Base-by-base conservation (phyloP, 2,113 vertebrate genomes). In the Dascyllus trimaculatus region DNA sequence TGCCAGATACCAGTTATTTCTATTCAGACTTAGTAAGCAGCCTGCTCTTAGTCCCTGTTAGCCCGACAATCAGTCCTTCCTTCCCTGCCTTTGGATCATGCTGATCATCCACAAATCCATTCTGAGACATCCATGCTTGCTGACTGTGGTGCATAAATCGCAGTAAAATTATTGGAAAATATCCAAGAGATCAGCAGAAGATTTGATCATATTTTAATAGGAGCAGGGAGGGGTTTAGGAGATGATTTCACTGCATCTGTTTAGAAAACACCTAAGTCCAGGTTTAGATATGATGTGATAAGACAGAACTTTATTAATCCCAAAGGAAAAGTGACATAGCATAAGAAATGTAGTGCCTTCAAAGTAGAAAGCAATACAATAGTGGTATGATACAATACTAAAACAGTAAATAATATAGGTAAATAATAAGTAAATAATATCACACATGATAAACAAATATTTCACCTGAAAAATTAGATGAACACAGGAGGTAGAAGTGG, bases 1-100 rank as follows among this genome's bases (percentile, higher is more conserved):
- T 75, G 65, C 75, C 75, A 82, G 26, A 80, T 82, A 71, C 48
- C 80, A 67, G 63, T 77, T 85, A 67, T 63, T 82, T 61, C 62
- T 54, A 40, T 80, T 67, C 54, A 22, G 17, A 19, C 11, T 54
- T 45, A 26, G 29, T 26, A 38, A 21, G 40, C 53, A 66, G 71
- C 59, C n/a, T 24, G 24, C 51, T 63, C 52, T 26, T 26, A 21
- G 38, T 49, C 57, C 25, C 43, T 69, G 70, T 56, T 43, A 5
- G 54, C n/a, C 57, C 15, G 35, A 17, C 7, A 21, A 1, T 65
- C 66, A 14, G 18, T 62, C 25, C 26, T 40, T 43, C 54, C 66
- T 7, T 49, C n/a, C 14, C 22, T n/a, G 52, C 21, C 11, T 74
- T 52, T 63, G 75, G 43, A 54, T 68, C 24, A 48, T 26, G 32